Evolutionary conservation across 2,113 vertebrate species (phyloP).

Genomic region (Urocynchramus pylzowi): DNA sequence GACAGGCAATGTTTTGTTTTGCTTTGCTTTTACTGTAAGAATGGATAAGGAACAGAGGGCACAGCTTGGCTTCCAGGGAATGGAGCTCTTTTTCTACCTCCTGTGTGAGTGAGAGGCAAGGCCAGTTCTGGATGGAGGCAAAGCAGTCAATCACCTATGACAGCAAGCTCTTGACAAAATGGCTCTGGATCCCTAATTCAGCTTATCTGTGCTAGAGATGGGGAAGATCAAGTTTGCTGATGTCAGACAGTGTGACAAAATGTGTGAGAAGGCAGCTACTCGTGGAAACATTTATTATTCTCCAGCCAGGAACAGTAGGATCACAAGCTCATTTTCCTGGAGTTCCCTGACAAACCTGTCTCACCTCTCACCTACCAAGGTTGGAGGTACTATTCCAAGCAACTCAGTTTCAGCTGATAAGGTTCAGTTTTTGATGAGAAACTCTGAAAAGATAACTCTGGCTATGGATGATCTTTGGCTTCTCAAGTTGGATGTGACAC

Average conservation of each 20-base stretch:
- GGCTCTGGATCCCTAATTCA: neutral
- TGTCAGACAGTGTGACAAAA: neutral
- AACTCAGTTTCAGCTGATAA: neutral
- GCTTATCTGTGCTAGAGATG: neutral
- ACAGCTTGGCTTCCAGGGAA: neutral
- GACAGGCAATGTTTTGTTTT: neutral
- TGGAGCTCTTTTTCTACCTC: neutral
- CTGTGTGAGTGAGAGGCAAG: neutral
- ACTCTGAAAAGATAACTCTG: neutral
- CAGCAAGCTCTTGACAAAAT: neutral
- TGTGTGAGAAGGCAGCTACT: neutral
- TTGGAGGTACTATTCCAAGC: neutral
- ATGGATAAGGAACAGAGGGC: neutral
- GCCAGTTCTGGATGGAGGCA: neutral
- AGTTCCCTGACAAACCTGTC: neutral
- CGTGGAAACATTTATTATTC: neutral
- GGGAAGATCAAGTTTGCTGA: neutral
- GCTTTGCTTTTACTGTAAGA: neutral
- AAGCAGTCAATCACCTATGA: neutral
- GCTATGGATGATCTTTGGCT: neutral
- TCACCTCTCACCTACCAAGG: neutral
- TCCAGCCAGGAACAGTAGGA: neutral
- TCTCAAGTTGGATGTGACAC: neutral
- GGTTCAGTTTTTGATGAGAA: neutral
- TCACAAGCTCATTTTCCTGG: neutral